A percentile compares a stretch with the other conserved stretches of the same genome.
phyloP scores from a whole-genome alignment of 2,113 vertebrate species.

The Uria lomvia region DNA sequence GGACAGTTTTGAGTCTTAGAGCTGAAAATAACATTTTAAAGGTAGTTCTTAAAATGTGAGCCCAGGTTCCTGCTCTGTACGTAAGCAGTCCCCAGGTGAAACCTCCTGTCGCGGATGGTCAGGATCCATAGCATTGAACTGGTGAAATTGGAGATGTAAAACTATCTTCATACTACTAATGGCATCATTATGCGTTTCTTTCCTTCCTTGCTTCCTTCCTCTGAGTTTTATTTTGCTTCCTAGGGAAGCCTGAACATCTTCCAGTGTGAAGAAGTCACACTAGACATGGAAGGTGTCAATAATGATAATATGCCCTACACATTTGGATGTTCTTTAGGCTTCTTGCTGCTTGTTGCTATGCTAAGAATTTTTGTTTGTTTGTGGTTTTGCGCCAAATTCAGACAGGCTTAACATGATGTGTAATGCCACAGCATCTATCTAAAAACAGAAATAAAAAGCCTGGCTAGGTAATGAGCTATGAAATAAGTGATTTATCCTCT shows the following conservation, averaged over 20 bases:
- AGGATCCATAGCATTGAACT: neutral
- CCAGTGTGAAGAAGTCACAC: neutral
- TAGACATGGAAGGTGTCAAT: neutral
- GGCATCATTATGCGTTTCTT: neutral
- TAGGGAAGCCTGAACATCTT: neutral
- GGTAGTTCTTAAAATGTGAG: neutral
- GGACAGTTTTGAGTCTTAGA: neutral
- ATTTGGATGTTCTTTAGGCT: neutral
- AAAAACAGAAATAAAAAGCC: neutral
- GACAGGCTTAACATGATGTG: neutral
- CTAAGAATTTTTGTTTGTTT: neutral
- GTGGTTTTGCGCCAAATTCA: neutral
- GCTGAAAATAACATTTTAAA: neutral
- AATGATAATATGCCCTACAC: neutral
- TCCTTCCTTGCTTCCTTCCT: neutral
- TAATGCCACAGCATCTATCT: neutral
- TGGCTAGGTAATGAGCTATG: neutral
- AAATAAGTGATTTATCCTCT: neutral
- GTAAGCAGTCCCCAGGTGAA: neutral
- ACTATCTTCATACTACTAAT: neutral
- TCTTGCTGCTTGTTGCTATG: neutral
- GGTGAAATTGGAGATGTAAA: neutral
- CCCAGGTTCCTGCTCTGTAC: neutral
- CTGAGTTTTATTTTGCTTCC: neutral
- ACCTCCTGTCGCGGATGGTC: accelerated